A percentile compares a stretch with the other conserved stretches of the same genome.
phyloP scores from a whole-genome alignment of 2,888 invertebrate species.

The Sussaba pulchella region DNA sequence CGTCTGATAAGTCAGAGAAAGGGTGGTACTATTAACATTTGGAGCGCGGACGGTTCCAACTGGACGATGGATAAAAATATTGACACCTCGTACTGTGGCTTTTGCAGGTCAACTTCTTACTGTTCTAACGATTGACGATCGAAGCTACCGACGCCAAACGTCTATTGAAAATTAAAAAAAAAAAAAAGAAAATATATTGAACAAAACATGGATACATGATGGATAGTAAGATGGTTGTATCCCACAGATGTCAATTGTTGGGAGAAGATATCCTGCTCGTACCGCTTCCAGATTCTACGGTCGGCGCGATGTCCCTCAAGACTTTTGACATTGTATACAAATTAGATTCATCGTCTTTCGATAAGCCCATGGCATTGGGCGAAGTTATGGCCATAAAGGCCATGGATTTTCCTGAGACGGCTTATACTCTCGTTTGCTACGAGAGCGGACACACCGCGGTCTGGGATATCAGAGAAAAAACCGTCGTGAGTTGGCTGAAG shows the following conservation, averaged over 20 bases:
- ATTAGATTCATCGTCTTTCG: constrained; percentile 70
- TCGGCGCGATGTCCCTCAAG: constrained; percentile 85
- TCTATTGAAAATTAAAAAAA: constrained; percentile 13
- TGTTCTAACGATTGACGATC: constrained; percentile 21
- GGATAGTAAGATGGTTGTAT: constrained; percentile 43
- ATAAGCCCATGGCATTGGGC: constrained; percentile 84
- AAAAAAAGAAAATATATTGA: constrained; percentile 31
- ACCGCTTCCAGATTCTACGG: constrained; percentile 88
- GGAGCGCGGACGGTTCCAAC: constrained; percentile 87
- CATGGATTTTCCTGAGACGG: constrained; percentile 84
- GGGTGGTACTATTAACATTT: constrained; percentile 89
- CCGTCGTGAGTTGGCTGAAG: constrained; percentile 86
- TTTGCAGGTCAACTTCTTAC: constrained; percentile 86
- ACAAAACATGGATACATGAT: constrained; percentile 19
- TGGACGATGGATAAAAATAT: constrained; percentile 85
- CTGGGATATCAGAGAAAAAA: constrained; percentile 89
- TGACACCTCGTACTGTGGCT: constrained; percentile 88
- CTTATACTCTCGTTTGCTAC: constrained; percentile 88
- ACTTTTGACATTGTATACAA: constrained; percentile 79
- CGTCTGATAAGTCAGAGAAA: constrained; percentile 91
- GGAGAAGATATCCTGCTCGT: constrained; percentile 87
- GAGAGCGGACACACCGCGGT: constrained; percentile 90
- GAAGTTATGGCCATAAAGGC: constrained; percentile 89
- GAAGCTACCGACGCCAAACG: background rate
- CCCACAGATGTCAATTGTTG: constrained; percentile 82